Conservation (phyloP, 2,113 vertebrate species). For the sheep (Ovis aries) region DNA sequence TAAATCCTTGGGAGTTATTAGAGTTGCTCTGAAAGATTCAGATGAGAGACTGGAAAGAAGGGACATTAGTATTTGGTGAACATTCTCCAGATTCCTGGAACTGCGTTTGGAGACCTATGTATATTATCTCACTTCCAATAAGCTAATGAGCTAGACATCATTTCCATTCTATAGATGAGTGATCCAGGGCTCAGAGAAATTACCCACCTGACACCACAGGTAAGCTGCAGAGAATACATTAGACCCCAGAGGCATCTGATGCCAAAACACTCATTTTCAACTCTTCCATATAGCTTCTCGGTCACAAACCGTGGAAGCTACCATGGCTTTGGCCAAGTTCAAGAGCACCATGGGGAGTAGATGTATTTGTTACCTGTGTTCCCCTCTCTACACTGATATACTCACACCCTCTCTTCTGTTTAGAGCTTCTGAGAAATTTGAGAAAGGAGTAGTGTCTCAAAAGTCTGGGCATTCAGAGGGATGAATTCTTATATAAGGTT, state of each 20-base stretch:
- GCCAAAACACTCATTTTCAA: not conserved
- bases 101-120: not conserved
- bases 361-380: not conserved
- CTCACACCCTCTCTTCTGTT: not conserved
- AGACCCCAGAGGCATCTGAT: not conserved
- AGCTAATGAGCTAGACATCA: not conserved
- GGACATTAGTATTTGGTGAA: not conserved
- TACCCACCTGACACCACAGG: not conserved
- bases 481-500: not conserved
- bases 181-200: not conserved
- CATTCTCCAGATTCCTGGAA: not conserved
- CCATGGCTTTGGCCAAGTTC: not conserved
- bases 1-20: not conserved
- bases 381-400: not conserved
- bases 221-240: not conserved
- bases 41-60: not conserved
- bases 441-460: not conserved
- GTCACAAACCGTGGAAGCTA: not conserved
- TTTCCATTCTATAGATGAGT: not conserved
- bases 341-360: not conserved
- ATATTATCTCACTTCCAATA: not conserved
- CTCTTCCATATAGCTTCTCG: not conserved
- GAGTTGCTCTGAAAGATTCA: not conserved
- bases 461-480: not conserved
- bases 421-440: not conserved